These are phyloP conservation scores for Zeus faber DNA, from an alignment of 2,113 vertebrate genomes.

Conservation along the genomic window DNA sequence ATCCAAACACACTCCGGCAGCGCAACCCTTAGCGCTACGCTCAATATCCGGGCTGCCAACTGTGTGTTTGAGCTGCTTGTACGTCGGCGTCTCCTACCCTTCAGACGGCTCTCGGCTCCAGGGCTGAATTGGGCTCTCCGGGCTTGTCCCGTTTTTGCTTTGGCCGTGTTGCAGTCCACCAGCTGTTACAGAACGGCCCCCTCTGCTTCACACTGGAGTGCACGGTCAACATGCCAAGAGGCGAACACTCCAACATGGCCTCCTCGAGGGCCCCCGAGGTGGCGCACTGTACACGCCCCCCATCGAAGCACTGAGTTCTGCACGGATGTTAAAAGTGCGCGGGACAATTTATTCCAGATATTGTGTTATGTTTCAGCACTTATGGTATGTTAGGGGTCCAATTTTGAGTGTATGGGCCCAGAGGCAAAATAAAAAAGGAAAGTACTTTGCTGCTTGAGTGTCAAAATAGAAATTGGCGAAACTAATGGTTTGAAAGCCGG, in stretches of 20 bases:
- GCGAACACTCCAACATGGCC: background rate
- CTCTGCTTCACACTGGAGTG: slow-evolving; percentile 1
- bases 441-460: too few species aligned
- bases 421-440: too few species aligned
- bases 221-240: slow-evolving; percentile 2
- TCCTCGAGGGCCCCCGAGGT: too few species aligned
- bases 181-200: background rate
- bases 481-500: too few species aligned
- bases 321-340: too few species aligned
- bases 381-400: too few species aligned
- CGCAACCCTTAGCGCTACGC: background rate
- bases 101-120: slow-evolving; percentile 1
- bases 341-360: too few species aligned
- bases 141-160: slow-evolving; percentile 12
- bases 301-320: too few species aligned
- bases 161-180: slow-evolving; percentile 3
- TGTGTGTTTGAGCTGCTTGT: slow-evolving; percentile 9
- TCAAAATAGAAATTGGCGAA: too few species aligned
- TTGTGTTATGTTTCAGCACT: too few species aligned
- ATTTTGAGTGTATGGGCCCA: too few species aligned
- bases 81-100: slow-evolving; percentile 2
- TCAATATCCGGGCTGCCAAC: background rate
- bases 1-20: slow-evolving; percentile 9
- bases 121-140: background rate
- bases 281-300: too few species aligned